Conservation (phyloP, 1,140 invertebrate species). For the Kradibia gibbosae region DNA sequence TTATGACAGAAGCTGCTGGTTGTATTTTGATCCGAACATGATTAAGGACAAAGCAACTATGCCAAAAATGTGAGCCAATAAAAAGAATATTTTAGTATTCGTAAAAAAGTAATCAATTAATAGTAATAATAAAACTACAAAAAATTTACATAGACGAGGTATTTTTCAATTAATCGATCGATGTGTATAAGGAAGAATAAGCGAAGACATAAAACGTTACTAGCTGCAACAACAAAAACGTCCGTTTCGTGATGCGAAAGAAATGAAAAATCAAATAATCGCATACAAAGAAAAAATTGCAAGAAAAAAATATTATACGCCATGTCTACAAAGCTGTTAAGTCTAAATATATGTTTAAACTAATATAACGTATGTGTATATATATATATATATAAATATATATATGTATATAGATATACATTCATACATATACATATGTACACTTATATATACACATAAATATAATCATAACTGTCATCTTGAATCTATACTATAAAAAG, state of each 20-base stretch:
- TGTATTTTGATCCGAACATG: not conserved
- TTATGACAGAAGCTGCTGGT: not conserved
- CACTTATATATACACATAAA: constrained; percentile 14
- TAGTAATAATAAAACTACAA: constrained; percentile 29
- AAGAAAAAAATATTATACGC: constrained; percentile 3
- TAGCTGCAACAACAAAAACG: constrained; percentile 1
- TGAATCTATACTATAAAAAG: constrained; percentile 35
- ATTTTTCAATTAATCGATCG: constrained; percentile 38
- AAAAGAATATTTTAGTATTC: constrained; percentile 47
- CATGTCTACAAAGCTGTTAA: constrained; percentile 20
- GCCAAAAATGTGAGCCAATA: constrained; percentile 15
- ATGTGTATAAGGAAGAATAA: not conserved
- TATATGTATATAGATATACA: not conserved
- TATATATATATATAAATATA: constrained; percentile 31
- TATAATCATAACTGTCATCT: constrained; percentile 44
- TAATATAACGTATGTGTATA: not conserved
- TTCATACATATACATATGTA: constrained; percentile 26
- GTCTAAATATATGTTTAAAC: constrained; percentile 38
- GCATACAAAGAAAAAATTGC: not conserved
- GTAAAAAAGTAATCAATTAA: constrained; percentile 9
- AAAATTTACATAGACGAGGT: constrained; percentile 36
- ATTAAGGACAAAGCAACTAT: not conserved
- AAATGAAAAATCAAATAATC: not conserved
- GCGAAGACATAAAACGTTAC: not conserved
- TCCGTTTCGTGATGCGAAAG: not conserved